Conservation (phyloP, 2,113 vertebrate species). For the Pholis gunnellus region DNA sequence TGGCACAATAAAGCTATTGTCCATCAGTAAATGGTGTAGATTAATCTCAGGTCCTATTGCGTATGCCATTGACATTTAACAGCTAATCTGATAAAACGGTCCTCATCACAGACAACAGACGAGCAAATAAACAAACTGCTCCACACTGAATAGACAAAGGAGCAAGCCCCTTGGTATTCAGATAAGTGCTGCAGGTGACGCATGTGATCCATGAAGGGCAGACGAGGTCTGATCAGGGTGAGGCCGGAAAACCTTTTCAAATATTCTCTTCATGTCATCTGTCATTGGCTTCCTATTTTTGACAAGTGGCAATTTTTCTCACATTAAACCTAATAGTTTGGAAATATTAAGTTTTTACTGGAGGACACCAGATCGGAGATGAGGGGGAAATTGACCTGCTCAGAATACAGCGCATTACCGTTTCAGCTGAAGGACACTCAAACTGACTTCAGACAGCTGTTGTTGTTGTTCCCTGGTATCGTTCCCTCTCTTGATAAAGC, state of each 20-base stretch:
- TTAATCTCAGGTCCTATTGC: slow-evolving; percentile 18
- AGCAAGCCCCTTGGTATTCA: slow-evolving; percentile 32
- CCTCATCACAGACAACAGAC: slow-evolving; percentile 34
- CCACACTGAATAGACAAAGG: slow-evolving; percentile 20
- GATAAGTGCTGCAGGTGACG: slow-evolving; percentile 33
- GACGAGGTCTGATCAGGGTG: not conserved
- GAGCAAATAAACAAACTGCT: slow-evolving; percentile 28
- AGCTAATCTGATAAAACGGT: slow-evolving; percentile 40
- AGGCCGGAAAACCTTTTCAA: not conserved
- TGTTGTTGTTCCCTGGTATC: not conserved
- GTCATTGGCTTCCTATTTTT: slow-evolving; percentile 32
- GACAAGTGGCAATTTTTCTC: slow-evolving; percentile 20
- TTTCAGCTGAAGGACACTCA: slow-evolving; percentile 40
- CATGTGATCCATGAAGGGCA: slow-evolving; percentile 15
- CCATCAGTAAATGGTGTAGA: slow-evolving; percentile 15
- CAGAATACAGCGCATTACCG: slow-evolving; percentile 18
- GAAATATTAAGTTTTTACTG: slow-evolving; percentile 55
- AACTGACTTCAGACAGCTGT: slow-evolving; percentile 10
- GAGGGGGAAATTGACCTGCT: slow-evolving; percentile 20
- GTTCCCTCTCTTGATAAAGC: slow-evolving; percentile 6
- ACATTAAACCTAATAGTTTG: slow-evolving; percentile 50
- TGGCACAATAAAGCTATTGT: not conserved
- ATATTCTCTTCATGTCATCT: slow-evolving; percentile 34
- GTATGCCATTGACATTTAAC: slow-evolving; percentile 59
- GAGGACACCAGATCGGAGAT: slow-evolving; percentile 32